Evolutionary conservation across 2,888 invertebrate genomes (phyloP).

Genomic region (Thecophora atra): DNA sequence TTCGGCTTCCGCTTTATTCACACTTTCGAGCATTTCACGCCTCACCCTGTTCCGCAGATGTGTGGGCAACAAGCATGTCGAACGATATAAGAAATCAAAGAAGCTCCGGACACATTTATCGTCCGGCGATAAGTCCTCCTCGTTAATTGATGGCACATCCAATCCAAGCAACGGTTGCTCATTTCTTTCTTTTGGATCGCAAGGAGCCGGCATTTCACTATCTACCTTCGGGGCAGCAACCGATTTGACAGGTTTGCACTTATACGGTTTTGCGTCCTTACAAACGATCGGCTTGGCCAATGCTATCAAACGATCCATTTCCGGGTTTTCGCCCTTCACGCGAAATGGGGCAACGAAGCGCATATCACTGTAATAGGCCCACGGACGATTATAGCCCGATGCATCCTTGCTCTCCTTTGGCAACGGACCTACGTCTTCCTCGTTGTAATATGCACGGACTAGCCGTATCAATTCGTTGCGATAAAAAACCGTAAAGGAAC

Average conservation of each 20-base stretch:
- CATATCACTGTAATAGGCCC: slow-evolving; percentile 41
- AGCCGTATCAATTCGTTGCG: slow-evolving; percentile 39
- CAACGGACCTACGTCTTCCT: slow-evolving; percentile 20
- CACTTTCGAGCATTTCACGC: slow-evolving; percentile 26
- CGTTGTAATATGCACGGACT: slow-evolving; percentile 35
- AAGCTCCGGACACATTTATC: slow-evolving; percentile 36
- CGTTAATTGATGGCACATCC: slow-evolving; percentile 34
- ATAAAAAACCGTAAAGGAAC: slow-evolving; percentile 31
- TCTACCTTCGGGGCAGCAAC: not conserved
- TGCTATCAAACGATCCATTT: slow-evolving; percentile 38
- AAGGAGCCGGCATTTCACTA: not conserved
- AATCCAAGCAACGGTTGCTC: slow-evolving; percentile 15
- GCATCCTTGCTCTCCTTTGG: slow-evolving; percentile 15
- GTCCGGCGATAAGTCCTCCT: slow-evolving; percentile 14
- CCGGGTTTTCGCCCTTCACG: slow-evolving; percentile 31
- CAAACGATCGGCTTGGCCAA: slow-evolving; percentile 36
- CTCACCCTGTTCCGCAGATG: slow-evolving; percentile 36
- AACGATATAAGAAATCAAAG: slow-evolving; percentile 38
- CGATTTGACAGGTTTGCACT: not conserved
- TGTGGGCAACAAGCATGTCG: slow-evolving; percentile 30
- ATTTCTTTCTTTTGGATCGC: no score
- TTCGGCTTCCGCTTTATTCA: slow-evolving; percentile 36
- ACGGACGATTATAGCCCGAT: slow-evolving; percentile 22
- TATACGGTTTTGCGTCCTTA: slow-evolving; percentile 10
- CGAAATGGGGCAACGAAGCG: slow-evolving; percentile 39